These are phyloP conservation scores for Neoniphon sammara DNA, from an alignment of 2,797 vertebrate genomes.

Conservation along the genomic window DNA sequence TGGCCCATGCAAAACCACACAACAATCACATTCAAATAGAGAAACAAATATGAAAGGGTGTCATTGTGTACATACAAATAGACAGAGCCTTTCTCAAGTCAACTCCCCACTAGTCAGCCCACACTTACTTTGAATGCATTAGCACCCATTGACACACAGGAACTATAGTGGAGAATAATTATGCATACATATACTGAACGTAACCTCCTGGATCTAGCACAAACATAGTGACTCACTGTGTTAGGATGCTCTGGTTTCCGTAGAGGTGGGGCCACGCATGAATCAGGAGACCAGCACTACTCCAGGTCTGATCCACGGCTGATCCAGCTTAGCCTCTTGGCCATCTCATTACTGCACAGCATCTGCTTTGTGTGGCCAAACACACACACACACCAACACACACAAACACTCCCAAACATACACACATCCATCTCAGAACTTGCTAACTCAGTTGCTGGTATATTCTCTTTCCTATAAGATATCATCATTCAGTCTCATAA, in stretches of 20 bases:
- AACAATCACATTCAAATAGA: slow-evolving; percentile 73
- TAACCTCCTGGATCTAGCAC: not conserved
- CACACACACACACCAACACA: not conserved
- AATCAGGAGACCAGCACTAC: slow-evolving; percentile 36
- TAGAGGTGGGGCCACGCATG: slow-evolving; percentile 44
- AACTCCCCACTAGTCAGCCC: slow-evolving; percentile 53
- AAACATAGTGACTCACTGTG: slow-evolving; percentile 1
- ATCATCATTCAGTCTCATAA: slow-evolving; percentile 10
- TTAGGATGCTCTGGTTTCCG: slow-evolving; percentile 34
- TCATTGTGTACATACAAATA: slow-evolving; percentile 75
- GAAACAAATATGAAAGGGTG: slow-evolving; percentile 76
- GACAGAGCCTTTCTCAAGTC: slow-evolving; percentile 57
- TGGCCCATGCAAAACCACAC: slow-evolving; percentile 62
- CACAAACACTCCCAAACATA: slow-evolving; percentile 20
- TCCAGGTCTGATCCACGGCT: slow-evolving; percentile 64
- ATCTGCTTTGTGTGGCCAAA: slow-evolving; percentile 66
- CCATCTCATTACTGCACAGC: slow-evolving; percentile 71
- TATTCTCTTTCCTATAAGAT: not conserved
- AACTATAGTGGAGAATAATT: slow-evolving; percentile 20
- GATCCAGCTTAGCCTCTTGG: slow-evolving; percentile 79
- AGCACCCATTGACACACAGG: slow-evolving; percentile 30
- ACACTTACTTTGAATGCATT: slow-evolving; percentile 53
- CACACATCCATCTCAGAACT: slow-evolving; percentile 26
- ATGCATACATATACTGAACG: slow-evolving; percentile 7
- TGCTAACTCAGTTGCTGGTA: slow-evolving; percentile 1